A percentile compares a stretch with the other conserved stretches of the same genome.
These are phyloP conservation scores for Phocides pigmalion DNA, from an alignment of 1,140 invertebrate species.

Conservation along the genomic window DNA sequence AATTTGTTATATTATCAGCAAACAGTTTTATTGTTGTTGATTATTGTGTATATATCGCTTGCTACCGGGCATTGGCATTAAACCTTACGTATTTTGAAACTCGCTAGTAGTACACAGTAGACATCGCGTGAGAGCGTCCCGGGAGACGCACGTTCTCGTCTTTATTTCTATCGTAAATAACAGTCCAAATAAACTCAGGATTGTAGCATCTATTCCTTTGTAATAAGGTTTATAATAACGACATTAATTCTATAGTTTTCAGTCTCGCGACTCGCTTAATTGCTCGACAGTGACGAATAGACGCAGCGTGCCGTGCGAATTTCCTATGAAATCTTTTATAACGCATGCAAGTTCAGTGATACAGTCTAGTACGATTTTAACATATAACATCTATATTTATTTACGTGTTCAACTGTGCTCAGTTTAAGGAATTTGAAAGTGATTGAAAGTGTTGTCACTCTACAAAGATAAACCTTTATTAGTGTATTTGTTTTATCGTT, in stretches of 20 bases:
- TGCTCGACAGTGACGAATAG: conserved; percentile 73
- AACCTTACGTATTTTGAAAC: conserved; percentile 37
- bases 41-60: conserved; percentile 37
- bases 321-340: conserved; percentile 69
- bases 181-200: conserved; percentile 31
- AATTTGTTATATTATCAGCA: conserved; percentile 11
- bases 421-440: conserved; percentile 6
- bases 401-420: background rate
- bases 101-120: conserved; percentile 47
- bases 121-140: conserved; percentile 65
- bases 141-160: conserved; percentile 59
- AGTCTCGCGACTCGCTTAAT: conserved; percentile 57
- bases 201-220: conserved; percentile 40
- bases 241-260: conserved; percentile 33
- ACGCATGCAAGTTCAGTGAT: conserved; percentile 38
- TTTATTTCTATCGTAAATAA: conserved; percentile 47
- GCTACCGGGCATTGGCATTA: conserved; percentile 54
- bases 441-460: conserved; percentile 13
- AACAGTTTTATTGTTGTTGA: conserved; percentile 20
- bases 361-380: conserved; percentile 45
- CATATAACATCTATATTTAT: conserved; percentile 30
- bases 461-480: conserved; percentile 26
- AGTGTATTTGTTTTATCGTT: conserved; percentile 16
- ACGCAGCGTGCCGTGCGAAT: conserved; percentile 68
- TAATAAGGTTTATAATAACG: conserved; percentile 45